Evolutionary conservation across 2,797 vertebrate species (phyloP).

Genomic region (Enteromius anoplus): DNA sequence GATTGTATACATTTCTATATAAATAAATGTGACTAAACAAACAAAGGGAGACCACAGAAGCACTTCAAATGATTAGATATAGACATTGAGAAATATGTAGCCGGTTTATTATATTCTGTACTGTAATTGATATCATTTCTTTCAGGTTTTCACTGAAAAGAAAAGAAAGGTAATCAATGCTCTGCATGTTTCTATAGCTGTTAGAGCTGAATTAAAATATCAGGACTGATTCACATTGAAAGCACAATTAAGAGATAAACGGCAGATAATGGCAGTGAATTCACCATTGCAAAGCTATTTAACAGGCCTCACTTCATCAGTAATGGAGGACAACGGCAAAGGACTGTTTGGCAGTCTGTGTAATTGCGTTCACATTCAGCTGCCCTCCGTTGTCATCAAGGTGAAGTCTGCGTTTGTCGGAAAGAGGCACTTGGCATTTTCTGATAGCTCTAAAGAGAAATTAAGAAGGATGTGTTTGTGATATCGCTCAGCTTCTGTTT

Average conservation of each 20-base stretch:
- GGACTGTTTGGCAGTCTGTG: conserved; percentile 64
- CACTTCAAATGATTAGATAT: not conserved
- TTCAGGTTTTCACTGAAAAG: not conserved
- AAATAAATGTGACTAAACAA: not conserved
- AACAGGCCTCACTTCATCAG: conserved; percentile 56
- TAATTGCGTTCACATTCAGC: conserved; percentile 62
- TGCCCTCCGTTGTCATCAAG: conserved; percentile 45
- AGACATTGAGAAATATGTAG: not conserved
- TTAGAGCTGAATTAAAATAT: conserved; percentile 67
- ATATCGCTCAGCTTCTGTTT: conserved; percentile 9
- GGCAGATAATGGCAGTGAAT: conserved; percentile 71
- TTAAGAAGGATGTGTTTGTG: conserved; percentile 24
- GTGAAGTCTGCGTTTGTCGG: conserved; percentile 54
- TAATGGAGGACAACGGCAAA: conserved; percentile 68
- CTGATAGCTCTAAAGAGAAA: not conserved
- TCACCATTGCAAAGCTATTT: conserved; percentile 71
- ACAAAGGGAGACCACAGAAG: not conserved
- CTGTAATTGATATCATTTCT: conserved; percentile 7
- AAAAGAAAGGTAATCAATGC: conserved; percentile 58
- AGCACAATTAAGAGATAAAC: conserved; percentile 74
- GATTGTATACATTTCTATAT: not conserved
- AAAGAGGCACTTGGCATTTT: conserved; percentile 18
- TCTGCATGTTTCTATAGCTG: conserved; percentile 51
- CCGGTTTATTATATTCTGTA: not conserved
- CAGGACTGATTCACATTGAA: conserved; percentile 72